Conservation (phyloP, 2,113 vertebrate species). For the Urocolius indicus region DNA sequence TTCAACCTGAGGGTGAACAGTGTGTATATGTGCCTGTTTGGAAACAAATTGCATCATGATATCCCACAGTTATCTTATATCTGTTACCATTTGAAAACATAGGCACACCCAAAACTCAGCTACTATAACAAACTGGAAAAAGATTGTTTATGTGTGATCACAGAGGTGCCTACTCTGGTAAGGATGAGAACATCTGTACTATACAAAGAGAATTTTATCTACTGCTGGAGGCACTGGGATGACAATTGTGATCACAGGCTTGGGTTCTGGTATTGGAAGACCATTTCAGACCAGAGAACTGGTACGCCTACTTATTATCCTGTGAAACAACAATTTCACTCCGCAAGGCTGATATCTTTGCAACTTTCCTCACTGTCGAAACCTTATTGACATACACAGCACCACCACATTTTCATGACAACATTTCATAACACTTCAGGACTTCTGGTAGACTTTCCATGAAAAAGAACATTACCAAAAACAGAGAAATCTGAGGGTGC, state of each 20-base stretch:
- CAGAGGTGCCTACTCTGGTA: not conserved
- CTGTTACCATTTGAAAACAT: not conserved
- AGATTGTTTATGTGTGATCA: not conserved
- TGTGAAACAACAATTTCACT: not conserved
- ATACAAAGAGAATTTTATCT: not conserved
- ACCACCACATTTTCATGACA: not conserved
- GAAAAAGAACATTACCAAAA: not conserved
- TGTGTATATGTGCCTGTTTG: not conserved
- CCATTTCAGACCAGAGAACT: not conserved
- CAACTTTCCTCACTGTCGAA: not conserved
- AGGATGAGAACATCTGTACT: not conserved
- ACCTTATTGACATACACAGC: not conserved
- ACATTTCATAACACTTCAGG: not conserved
- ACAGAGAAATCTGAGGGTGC: not conserved
- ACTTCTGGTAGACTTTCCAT: not conserved
- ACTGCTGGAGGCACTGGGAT: not conserved
- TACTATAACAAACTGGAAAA: not conserved
- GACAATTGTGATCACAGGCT: not conserved
- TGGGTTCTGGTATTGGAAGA: not conserved
- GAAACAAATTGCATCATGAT: slow-evolving; percentile 14
- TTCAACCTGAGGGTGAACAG: not conserved
- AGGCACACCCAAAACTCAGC: not conserved
- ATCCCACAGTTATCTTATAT: not conserved
- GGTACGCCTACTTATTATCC: not conserved
- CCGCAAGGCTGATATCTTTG: not conserved